Evolutionary conservation across 2,888 invertebrate genomes (phyloP).

Genomic region (Stenichneumon culpator): DNA sequence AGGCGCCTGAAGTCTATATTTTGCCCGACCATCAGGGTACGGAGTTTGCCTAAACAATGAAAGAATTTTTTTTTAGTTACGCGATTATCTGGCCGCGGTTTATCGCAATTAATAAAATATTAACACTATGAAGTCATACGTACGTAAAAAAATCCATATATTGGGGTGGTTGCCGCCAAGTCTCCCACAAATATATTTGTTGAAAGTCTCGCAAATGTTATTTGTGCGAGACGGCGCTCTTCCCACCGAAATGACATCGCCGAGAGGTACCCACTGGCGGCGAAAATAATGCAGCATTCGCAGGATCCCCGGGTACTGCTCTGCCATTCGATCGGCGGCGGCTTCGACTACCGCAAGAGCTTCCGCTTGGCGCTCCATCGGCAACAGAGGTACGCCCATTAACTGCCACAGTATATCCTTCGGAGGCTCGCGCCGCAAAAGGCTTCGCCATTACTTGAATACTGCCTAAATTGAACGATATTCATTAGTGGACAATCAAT

Average conservation of each 20-base stretch:
- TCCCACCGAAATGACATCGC: background rate
- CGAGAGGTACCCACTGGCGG: conserved; percentile 14
- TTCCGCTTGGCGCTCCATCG: conserved; percentile 1
- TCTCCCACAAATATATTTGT: conserved; percentile 11
- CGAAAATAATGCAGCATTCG: background rate
- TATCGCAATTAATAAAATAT: background rate
- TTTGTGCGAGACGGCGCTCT: conserved; percentile 19
- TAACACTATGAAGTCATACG: background rate
- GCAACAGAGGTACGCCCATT: conserved; percentile 17
- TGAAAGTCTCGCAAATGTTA: conserved; percentile 14
- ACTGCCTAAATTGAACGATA: background rate
- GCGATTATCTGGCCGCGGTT: background rate
- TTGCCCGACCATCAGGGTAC: background rate
- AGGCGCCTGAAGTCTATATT: background rate
- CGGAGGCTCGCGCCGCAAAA: background rate
- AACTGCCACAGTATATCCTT: conserved; percentile 9
- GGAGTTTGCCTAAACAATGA: background rate
- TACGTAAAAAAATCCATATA: background rate
- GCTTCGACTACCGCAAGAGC: conserved; percentile 1
- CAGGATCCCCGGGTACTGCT: background rate
- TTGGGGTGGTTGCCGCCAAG: conserved; percentile 10
- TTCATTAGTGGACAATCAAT: no score
- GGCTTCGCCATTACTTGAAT: conserved; percentile 9
- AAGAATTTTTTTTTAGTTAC: background rate
- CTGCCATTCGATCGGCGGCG: background rate